Evolutionary conservation across 1,140 invertebrate genomes (phyloP), one percentile per base, ranked within the genome.

Genomic region (Doryteuthis pealeii): DNA sequence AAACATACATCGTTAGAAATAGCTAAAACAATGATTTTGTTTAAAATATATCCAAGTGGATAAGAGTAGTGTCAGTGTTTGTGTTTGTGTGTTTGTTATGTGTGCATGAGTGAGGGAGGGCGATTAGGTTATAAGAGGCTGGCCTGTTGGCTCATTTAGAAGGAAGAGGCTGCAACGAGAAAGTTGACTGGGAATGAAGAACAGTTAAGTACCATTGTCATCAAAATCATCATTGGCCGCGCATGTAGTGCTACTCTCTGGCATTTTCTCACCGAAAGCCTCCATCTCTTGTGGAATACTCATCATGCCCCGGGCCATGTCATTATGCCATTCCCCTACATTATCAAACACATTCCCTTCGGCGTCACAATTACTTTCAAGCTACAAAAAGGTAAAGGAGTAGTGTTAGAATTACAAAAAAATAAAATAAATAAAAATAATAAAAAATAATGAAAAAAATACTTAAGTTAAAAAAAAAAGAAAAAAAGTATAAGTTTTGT

Each of bases 291-390:
- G 79, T 43, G 85, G 79, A 33, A 86, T 70, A 14, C 84, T 78
- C 81, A 86, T 80, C 83, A 86, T 86, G 45, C 83, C 83, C 68
- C 79, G 74, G 43, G 85, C 85, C 85, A 86, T 86, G 45, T 83
- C 81, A 78, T 86, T 86, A 65, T 77, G 78, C 85, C 85, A 86
- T 45, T 86, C 83, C 15, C 79, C 81, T 33, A 86, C 78, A 66
- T 77, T 77, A 40, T 80, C 79, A 74, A 80, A 73, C 67, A 78
- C 78, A 74, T 81, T 80, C 45, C 49, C 74, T 30, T 71, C 69
- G 33, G 43, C n/a, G 15, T 62, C 33, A 62, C 54, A 45, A 26
- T 71, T 18, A 49, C 70, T 49, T 40, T 43, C 26, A 49, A 43
- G 70, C 70, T 71, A 43, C 35, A 71, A 58, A 71, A 71, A 43